Evolutionary conservation across 2,797 vertebrate genomes (phyloP), one percentile per base, ranked within the genome.

Genomic region (Antennarius maculatus): DNA sequence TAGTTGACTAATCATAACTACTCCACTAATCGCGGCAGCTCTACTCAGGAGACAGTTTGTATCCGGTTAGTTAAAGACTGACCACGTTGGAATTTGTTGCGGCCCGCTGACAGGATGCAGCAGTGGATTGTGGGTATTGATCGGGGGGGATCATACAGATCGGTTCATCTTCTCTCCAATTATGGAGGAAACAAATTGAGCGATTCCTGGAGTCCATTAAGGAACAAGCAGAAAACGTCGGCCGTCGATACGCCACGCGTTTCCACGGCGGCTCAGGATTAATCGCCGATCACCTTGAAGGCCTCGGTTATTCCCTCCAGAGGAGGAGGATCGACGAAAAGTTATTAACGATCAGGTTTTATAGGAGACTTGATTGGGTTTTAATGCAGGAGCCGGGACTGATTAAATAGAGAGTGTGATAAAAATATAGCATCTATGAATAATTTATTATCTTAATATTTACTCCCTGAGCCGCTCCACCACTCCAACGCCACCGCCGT

Each of bases 141-240:
- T 85, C 18, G 23, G 31, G 50, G 34, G 23, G 54, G 57, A 76
- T 83, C 72, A 80, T 63, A 80, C 55, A 62, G 51, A 81, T 61
- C 69, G 48, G 61, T 74, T 83, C 77, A 72, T 84, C 66, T 83
- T 84, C 76, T 71, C 56, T 23, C 65, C 77, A 80, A 82, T 86
- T 85, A 87, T 86, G 71, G 69, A 62, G 54, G 54, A 78, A 69
- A 74, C 71, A 85, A 81, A 83, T 81, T 71, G 82, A 86, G 71
- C 53, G 43, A 75, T 69, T 83, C 74, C 54, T 77, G 13, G 14
- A 54, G 66, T 81, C 74, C 71, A 86, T 89, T 82, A 85, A 71
- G 67, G 76, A 73, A 71, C 69, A 76, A 73, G 84, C 62, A 58
- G 73, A 79, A 83, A 66, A 74, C 72, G 77, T 82, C 42, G 53